Evolutionary conservation across 2,888 invertebrate genomes (phyloP).

Genomic region (Pecten maximus): DNA sequence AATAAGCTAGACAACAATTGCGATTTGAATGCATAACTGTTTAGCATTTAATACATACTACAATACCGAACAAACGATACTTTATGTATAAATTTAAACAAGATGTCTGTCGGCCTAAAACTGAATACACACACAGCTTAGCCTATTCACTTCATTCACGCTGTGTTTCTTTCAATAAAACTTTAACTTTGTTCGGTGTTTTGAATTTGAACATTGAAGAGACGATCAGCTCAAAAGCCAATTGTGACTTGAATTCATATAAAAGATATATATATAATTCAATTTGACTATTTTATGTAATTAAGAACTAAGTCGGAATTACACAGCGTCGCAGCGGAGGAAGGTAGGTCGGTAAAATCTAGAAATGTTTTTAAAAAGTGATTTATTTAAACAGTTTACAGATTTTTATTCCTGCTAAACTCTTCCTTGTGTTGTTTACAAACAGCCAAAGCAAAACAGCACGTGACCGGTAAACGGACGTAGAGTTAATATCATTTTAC

Average conservation of each 20-base stretch:
- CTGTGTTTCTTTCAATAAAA: conserved; percentile 24
- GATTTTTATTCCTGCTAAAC: background rate
- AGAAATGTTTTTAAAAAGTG: background rate
- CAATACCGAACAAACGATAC: conserved; percentile 4
- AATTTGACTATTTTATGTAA: background rate
- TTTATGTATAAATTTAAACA: conserved; percentile 3
- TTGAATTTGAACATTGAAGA: conserved; percentile 15
- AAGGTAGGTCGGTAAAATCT: background rate
- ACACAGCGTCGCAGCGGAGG: background rate
- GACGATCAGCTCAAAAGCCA: background rate
- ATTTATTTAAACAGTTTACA: background rate
- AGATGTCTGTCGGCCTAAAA: conserved; percentile 11
- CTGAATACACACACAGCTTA: background rate
- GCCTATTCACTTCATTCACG: conserved; percentile 17
- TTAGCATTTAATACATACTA: background rate
- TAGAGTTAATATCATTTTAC: no score
- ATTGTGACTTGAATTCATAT: background rate
- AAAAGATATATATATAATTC: background rate
- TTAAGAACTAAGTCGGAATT: background rate
- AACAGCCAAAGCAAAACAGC: background rate
- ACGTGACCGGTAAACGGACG: no score
- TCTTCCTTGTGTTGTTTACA: background rate
- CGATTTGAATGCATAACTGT: conserved; percentile 21
- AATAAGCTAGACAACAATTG: background rate
- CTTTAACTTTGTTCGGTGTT: conserved; percentile 29